These are phyloP conservation scores for Spheniscus humboldti DNA, from an alignment of 2,797 vertebrate species.

Conservation along the genomic window DNA sequence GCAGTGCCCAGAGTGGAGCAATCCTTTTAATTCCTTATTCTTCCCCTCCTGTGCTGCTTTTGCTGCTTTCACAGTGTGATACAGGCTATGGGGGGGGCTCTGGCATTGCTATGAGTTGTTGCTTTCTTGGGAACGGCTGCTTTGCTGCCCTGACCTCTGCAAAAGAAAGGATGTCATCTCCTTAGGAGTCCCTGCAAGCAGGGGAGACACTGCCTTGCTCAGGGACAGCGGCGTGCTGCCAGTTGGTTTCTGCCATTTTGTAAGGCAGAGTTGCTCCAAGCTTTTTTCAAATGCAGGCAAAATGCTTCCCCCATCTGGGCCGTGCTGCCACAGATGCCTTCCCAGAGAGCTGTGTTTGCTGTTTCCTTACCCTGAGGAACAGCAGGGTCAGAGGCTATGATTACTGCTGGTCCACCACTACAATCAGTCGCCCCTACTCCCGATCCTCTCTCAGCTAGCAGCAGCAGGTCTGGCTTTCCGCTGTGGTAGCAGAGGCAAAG, in stretches of 20 bases:
- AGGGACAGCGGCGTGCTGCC: background rate
- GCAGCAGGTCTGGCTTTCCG: background rate
- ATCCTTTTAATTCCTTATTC: background rate
- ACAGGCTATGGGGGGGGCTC: background rate
- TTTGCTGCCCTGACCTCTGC: background rate
- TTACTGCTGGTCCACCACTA: background rate
- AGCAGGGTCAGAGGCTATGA: background rate
- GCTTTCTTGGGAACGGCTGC: background rate
- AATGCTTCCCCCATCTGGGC: background rate
- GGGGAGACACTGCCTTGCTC: background rate
- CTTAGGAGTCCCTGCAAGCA: background rate
- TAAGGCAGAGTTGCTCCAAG: background rate
- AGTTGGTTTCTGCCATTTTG: background rate
- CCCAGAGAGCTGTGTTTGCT: background rate
- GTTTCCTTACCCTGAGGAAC: accelerated
- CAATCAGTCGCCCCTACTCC: background rate
- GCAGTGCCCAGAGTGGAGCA: background rate
- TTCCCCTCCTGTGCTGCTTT: background rate
- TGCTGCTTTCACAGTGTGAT: background rate
- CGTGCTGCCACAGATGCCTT: background rate
- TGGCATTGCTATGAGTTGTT: background rate
- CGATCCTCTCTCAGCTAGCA: background rate
- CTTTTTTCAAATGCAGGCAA: background rate
- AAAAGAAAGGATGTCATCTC: background rate
- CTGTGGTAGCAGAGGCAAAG: background rate